Conservation (phyloP, 2,113 vertebrate species). For the Phodopus roborovskii region DNA sequence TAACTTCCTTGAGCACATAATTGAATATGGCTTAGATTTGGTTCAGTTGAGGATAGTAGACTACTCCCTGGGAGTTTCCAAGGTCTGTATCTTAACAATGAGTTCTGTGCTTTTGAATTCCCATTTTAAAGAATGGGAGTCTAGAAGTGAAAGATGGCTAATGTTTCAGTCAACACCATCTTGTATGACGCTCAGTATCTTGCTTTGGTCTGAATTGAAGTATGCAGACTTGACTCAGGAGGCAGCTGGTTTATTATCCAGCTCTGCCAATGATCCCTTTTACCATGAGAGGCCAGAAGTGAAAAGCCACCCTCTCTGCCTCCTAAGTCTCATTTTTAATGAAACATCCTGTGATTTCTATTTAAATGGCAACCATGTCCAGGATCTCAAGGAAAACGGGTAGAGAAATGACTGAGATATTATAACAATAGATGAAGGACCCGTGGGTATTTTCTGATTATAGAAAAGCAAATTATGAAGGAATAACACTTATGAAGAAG, state of each 20-base stretch:
- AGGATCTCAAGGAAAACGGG: constrained; percentile 31
- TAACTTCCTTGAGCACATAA: background rate
- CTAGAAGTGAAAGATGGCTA: background rate
- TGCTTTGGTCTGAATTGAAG: background rate
- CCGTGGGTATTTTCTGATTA: constrained; percentile 32
- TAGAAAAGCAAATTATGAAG: constrained; percentile 34
- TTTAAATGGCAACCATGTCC: constrained; percentile 52
- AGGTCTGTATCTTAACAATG: background rate
- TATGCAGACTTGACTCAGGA: background rate
- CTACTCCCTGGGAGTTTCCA: background rate
- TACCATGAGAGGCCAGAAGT: background rate
- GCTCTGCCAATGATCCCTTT: background rate
- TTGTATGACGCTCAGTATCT: background rate
- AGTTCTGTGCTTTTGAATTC: background rate
- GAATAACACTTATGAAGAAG: constrained; percentile 32
- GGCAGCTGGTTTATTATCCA: background rate
- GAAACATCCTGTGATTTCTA: background rate
- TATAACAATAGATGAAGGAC: background rate
- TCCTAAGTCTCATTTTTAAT: constrained; percentile 38
- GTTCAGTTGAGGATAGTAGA: background rate
- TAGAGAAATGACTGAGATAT: background rate
- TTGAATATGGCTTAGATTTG: background rate
- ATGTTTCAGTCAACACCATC: background rate
- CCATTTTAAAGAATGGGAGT: background rate
- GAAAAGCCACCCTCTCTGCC: background rate